These are phyloP conservation scores for Anoplopoma fimbria DNA, from an alignment of 2,113 vertebrate species.

Conservation along the genomic window DNA sequence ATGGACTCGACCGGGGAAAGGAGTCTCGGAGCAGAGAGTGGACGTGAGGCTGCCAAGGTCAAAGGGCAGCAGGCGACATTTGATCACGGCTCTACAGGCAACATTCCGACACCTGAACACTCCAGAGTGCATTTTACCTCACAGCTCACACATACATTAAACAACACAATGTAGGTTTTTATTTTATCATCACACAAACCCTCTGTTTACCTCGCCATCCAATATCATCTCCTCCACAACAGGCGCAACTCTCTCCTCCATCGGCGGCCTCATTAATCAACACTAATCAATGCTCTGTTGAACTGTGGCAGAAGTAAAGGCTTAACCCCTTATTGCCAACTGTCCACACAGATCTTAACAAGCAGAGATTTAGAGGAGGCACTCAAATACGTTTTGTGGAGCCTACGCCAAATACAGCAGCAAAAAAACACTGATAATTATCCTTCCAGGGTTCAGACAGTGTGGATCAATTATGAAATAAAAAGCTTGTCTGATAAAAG, in stretches of 20 bases:
- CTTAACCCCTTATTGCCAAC: slow-evolving; percentile 68
- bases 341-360: slow-evolving; percentile 42
- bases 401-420: not conserved
- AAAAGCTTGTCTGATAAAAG: not conserved
- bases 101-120: no score
- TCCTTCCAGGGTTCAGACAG: not conserved
- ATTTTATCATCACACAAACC: not conserved
- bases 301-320: slow-evolving; percentile 69
- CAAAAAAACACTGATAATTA: not conserved
- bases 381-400: not conserved
- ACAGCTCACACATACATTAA: not conserved
- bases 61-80: slow-evolving; percentile 41
- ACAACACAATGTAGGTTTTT: not conserved
- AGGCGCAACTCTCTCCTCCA: slow-evolving; percentile 34
- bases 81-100: no score
- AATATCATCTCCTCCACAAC: slow-evolving; percentile 31
- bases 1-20: slow-evolving; percentile 28
- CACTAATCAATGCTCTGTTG: slow-evolving; percentile 66
- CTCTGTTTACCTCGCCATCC: slow-evolving; percentile 17
- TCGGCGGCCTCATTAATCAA: slow-evolving; percentile 59
- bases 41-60: slow-evolving; percentile 40
- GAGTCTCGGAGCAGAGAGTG: slow-evolving; percentile 18
- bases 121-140: not conserved
- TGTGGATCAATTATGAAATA: not conserved
- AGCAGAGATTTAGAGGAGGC: slow-evolving; percentile 22